Evolutionary conservation across 2,888 invertebrate species (phyloP), one percentile per base, ranked within the genome.

Genomic region (Drosophila phalerata): DNA sequence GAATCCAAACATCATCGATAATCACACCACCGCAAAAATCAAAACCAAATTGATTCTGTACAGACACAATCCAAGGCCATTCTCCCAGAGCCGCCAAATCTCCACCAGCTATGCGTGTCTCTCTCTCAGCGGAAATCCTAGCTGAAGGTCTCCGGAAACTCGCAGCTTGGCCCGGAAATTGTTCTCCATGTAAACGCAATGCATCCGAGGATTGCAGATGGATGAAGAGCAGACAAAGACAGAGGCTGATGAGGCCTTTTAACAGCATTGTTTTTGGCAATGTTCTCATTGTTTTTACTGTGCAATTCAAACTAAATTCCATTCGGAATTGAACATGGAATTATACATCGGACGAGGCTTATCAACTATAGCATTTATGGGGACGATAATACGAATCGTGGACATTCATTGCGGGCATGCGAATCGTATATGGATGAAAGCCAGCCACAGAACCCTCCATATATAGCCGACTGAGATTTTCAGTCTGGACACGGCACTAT

Each of bases 1-100:
- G n/a, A 3, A 90, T 53, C 79, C 83, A 91, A 5, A 30, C 4
- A 0, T 74, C 34, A 5, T 69, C 45, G 5, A 92, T 73, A 19
- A 92, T 90, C 19, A 74, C 70, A 11, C 90, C 90, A 1, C 85
- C 90, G 64, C 92, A 92, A 13, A 80, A 77, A 30, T 90, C 91
- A 40, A 70, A 77, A 6, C 77, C 80, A 10, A 9, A 72, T 5
- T 22, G 22, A 15, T 77, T 72, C 66, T 92, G 91, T n/a, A 92
- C 28, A 5, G 90, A 90, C 0, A 86, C 79, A 52, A 91, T 90
- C 66, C 88, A 91, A 11, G 92, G 92, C 40, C 89, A 91, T 2
- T 47, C 55, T 19, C 81, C 82, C 5, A 11, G 45, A 10, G 52
- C 37, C 0, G 80, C 85, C 3, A 58, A 45, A n/a, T 67, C 28